Percentiles rank a stretch among this genome's conserved stretches.
These are phyloP conservation scores for Halichoeres trimaculatus DNA, from an alignment of 2,113 vertebrate genomes.

Conservation along the genomic window DNA sequence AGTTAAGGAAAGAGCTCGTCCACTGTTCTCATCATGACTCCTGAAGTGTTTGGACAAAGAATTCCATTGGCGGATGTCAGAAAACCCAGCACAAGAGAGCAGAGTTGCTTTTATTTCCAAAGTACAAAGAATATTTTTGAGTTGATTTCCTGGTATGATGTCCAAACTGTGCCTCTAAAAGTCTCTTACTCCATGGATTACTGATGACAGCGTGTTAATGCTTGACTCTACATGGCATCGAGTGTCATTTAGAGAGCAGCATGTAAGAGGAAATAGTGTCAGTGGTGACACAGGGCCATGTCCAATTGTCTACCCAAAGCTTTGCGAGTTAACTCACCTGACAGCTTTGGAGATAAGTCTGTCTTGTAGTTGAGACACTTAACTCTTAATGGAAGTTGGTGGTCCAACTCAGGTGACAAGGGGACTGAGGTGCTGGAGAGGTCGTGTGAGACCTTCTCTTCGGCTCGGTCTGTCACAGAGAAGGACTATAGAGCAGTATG, in stretches of 20 bases:
- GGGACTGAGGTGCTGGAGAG: constrained; percentile 63
- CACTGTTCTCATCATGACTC: constrained; percentile 15
- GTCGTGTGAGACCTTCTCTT: constrained; percentile 71
- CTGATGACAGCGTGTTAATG: constrained; percentile 54
- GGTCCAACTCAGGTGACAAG: constrained; percentile 80
- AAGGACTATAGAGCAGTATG: constrained; percentile 66
- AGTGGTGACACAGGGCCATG: constrained; percentile 73
- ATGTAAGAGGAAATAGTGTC: constrained; percentile 65
- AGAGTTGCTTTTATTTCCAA: neutral
- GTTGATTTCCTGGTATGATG: neutral
- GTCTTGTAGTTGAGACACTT: constrained; percentile 75
- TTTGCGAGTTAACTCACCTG: constrained; percentile 78
- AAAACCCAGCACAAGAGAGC: constrained; percentile 12
- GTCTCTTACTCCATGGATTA: constrained; percentile 31
- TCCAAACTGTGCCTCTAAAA: constrained; percentile 15
- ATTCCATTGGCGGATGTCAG: neutral
- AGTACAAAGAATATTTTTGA: neutral
- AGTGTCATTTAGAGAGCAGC: constrained; percentile 66
- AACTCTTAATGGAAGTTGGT: constrained; percentile 72
- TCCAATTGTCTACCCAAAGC: constrained; percentile 76
- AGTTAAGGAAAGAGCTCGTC: constrained; percentile 20
- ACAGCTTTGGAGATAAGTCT: constrained; percentile 80
- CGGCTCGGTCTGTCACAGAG: constrained; percentile 69
- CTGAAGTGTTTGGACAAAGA: neutral
- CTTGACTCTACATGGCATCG: constrained; percentile 53